Base-by-base conservation (phyloP, 2,888 invertebrate species). In the Galerucella calmariensis region DNA sequence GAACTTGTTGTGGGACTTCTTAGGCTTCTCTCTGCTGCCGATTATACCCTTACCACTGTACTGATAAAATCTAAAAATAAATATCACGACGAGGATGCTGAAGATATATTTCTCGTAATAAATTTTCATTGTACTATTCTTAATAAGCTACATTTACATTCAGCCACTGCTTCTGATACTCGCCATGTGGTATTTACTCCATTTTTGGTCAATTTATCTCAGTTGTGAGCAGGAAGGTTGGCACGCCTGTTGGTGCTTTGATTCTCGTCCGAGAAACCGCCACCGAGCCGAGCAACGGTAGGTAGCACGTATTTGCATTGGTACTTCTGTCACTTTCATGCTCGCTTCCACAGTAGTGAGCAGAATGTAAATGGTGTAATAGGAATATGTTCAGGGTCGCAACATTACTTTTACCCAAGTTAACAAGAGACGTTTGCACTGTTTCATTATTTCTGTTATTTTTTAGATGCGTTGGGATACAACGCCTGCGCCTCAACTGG, bases 11-110 rank as follows among this genome's bases (percentile, higher is more conserved):
- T 83, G 0, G 77, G 82, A 41, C 14, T 83, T 24, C 9, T 83
- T 8, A 80, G 86, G 73, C 67, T 83, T 56, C 53, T 81, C 63
- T 78, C 75, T 70, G 76, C 80, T 8, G 82, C 77, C 1, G 84
- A 84, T 78, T 84, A 82, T 76, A 69, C 80, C 41, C 58, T 82
- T 8, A 56, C 65, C 14, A 44, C 41, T 1, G 66, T 74, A 14
- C n/a, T 75, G 9, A 69, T 77, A 11, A 58, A 56, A 48, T 16
- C 56, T n/a, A 68, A 65, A 58, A 41, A 8, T 24, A 61, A 27
- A 12, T 10, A 9, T 1, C 61, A 56, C 10, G 46, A 62, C 14
- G n/a, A 27, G 1, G 73, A 69, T 20, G 63, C 68, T 9, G 73
- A 73, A 58, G 73, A 73, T 27, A 12, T 27, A 16, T 65, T 65